Percentiles rank a stretch among this genome's conserved stretches.
Evolutionary conservation across 2,113 vertebrate genomes (phyloP).

Genomic region (Alligator mississippiensis): DNA sequence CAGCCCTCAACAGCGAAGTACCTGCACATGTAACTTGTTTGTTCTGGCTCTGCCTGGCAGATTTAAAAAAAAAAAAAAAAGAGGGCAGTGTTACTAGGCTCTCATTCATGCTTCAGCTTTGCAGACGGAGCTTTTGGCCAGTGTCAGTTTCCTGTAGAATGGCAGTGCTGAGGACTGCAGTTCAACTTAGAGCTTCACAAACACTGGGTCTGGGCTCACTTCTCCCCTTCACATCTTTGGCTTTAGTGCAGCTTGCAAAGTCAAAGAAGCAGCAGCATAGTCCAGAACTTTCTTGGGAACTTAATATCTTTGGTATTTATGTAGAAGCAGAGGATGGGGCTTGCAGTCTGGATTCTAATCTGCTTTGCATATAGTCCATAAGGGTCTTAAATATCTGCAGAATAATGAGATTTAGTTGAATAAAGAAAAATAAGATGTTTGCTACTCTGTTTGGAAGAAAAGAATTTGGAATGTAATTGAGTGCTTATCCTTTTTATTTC

Average conservation of each 20-base stretch:
- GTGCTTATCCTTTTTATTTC: conserved; percentile 47
- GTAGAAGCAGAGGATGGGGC: not conserved
- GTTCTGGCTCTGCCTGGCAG: not conserved
- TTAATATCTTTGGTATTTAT: not conserved
- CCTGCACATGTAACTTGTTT: not conserved
- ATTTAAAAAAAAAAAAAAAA: not conserved
- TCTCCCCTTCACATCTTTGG: not conserved
- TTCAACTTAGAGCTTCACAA: not conserved
- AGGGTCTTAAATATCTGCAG: not conserved
- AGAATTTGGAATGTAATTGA: not conserved
- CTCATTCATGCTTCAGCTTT: not conserved
- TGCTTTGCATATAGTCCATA: not conserved
- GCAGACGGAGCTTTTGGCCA: not conserved
- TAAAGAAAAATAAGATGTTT: not conserved
- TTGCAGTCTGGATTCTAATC: not conserved
- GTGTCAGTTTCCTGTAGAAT: not conserved
- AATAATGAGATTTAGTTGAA: not conserved
- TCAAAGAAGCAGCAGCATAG: not conserved
- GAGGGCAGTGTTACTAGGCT: not conserved
- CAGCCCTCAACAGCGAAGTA: not conserved
- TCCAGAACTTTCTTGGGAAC: not conserved
- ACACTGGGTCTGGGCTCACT: not conserved
- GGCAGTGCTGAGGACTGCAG: not conserved
- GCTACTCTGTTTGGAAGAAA: not conserved
- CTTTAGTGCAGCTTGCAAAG: not conserved